Base-by-base conservation (phyloP, 2,113 vertebrate genomes). In the Maylandia zebra region DNA sequence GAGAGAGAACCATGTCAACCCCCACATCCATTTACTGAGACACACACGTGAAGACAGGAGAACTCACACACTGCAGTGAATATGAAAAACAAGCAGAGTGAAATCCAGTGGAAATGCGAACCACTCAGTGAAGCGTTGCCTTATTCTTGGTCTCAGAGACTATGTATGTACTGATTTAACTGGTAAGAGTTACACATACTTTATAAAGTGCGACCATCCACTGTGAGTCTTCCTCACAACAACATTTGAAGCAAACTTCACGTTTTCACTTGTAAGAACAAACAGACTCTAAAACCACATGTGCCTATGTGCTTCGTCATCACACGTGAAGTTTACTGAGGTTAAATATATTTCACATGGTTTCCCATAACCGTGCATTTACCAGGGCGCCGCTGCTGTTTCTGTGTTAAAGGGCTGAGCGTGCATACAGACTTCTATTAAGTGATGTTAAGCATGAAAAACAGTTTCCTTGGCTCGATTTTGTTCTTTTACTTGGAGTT, bases 1-100 rank as follows among this genome's bases (percentile, higher is more conserved):
- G 96, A 97, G 95, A 95, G 95, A 94, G 92, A 94, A 91, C 93
- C 94, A 94, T 88, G 97, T 95, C 97, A 97, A 95, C 94, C 94
- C 83, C 95, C 92, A 96, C 96, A 92, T 94, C 94, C 95, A 95
- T 90, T 93, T 88, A 81, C 87, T 83, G 4, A 88, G 88, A 84
- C 82, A 81, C 89, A 71, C 83, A 89, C 81, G 52, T 43, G 14
- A 76, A 87, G 57, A 89, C 84, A 81, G 74, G 79, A 41, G 55
- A 24, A 53, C 81, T 52, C 76, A 45, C 81, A 92, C 64, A 71
- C 88, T 87, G 66, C 84, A 84, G 88, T 16, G 12, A 91, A 86
- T 86, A 86, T 91, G 87, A 93, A 92, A 88, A 86, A 85, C 78
- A 92, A 83, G 59, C 61, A 52, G 52, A 12, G 59, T 36, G 34